Evolutionary conservation across 2,888 invertebrate genomes (phyloP), one percentile per base, ranked within the genome.

Genomic region (Cheiracanthium punctorium): DNA sequence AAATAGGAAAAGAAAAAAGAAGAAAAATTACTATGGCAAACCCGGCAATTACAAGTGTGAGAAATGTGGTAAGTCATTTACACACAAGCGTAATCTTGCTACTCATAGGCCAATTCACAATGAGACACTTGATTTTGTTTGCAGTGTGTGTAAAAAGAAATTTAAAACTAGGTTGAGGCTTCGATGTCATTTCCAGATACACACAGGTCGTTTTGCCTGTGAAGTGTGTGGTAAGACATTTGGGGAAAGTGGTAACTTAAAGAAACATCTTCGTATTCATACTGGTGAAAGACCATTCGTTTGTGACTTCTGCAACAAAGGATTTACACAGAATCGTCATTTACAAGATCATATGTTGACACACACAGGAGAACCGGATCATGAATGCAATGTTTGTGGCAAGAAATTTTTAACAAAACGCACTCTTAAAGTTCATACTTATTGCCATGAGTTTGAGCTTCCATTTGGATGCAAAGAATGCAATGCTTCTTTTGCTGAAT

Each of bases 221-320:
- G 24, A 8, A 24, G 24, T 58, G 4, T 58, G 58, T 12, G 2
- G 24, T 24, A 58, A 58, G 12, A 17, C 24, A 1, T 58, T 58
- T 58, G 58, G 58, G 8, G 58, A 58, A 58, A 58, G 7, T 58
- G 58, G 58, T 24, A 58, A 58, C 12, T 24, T 58, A 4, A 58
- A 58, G 24, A 58, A 58, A 24, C 58, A 58, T 58, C 58, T 58
- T 5, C 58, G 20, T 12, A 58, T 58, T 58, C 58, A 58, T 58
- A 58, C 24, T 58, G 58, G 58, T n/a, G 58, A 58, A 58, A 58
- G 58, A 24, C 58, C 58, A 24, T 58, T 58, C 24, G 24, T 58
- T 1, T 58, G 58, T 58, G 58, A 58, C 17, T 24, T 24, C 12
- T 58, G 58, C 24, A 58, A 58, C 24, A 58, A 24, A 58, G 20